Evolutionary conservation across 2,113 vertebrate genomes (phyloP).

Genomic region (Tachysurus fulvidraco): DNA sequence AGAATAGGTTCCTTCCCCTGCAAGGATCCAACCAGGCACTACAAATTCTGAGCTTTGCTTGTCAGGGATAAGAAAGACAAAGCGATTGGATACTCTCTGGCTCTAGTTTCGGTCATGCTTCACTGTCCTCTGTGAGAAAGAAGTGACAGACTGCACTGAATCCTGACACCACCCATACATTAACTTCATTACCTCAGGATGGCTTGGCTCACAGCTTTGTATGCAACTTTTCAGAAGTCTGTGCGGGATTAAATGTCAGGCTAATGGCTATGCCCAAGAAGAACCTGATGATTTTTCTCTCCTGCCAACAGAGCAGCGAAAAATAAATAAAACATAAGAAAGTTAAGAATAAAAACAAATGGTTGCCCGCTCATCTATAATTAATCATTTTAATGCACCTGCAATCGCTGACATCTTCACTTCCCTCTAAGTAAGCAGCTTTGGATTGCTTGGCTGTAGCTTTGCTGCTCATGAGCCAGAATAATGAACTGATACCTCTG

Average conservation of each 20-base stretch:
- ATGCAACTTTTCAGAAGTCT: slow-evolving; percentile 49
- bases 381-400: slow-evolving; percentile 62
- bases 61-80: neutral
- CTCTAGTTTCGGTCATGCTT: slow-evolving; percentile 11
- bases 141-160: slow-evolving; percentile 37
- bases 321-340: slow-evolving; percentile 26
- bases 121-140: neutral
- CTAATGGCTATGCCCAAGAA: slow-evolving; percentile 52
- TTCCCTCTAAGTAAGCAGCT: slow-evolving; percentile 50
- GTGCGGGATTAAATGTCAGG: slow-evolving; percentile 57
- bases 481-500: slow-evolving; percentile 59
- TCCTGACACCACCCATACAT: slow-evolving; percentile 46
- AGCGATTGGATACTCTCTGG: neutral
- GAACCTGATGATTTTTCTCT: slow-evolving; percentile 52
- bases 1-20: neutral
- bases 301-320: slow-evolving; percentile 42
- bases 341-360: slow-evolving; percentile 58
- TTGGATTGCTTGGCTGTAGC: slow-evolving; percentile 51
- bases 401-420: slow-evolving; percentile 51
- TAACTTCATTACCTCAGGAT: slow-evolving; percentile 45
- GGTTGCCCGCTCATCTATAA: slow-evolving; percentile 55
- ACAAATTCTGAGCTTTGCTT: too few species aligned
- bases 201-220: slow-evolving; percentile 38
- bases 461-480: slow-evolving; percentile 37
- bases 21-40: slow-evolving; percentile 28